Conservation (phyloP, 2,797 vertebrate species). For the Danio jaintianensis region DNA sequence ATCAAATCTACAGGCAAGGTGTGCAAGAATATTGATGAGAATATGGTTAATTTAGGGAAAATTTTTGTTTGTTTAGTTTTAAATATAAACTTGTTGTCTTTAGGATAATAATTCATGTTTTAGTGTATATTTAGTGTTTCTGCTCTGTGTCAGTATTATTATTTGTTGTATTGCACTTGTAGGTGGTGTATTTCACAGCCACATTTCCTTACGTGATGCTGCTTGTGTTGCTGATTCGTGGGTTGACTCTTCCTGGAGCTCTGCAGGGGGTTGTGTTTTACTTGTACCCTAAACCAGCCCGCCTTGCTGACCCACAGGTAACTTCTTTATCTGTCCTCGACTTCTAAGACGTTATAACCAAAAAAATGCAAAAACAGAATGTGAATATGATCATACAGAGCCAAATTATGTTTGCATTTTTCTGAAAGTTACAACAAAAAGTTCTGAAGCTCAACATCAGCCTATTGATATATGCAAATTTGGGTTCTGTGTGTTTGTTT, state of each 20-base stretch:
- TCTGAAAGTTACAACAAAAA: no score
- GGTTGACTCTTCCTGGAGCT: constrained; percentile 80
- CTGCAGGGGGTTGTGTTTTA: constrained; percentile 74
- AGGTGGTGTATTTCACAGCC: no score
- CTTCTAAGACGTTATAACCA: not conserved
- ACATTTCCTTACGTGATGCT: no score
- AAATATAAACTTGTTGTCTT: no score
- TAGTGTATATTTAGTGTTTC: no score
- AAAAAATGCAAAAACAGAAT: not conserved
- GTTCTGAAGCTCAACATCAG: not conserved
- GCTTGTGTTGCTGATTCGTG: no score
- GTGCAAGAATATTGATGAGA: no score
- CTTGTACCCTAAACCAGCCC: constrained; percentile 74
- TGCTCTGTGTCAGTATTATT: not conserved
- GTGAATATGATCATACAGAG: no score
- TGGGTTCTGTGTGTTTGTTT: constrained; percentile 37
- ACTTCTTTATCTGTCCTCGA: not conserved
- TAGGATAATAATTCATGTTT: not conserved
- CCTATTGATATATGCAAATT: not conserved
- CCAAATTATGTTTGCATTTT: no score
- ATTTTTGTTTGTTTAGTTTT: not conserved
- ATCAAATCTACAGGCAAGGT: no score
- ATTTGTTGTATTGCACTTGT: not conserved
- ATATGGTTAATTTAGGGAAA: not conserved
- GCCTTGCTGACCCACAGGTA: constrained; percentile 77